phyloP scores from a whole-genome alignment of 2,888 invertebrate genomes.

The Pemphredon lugubris region DNA sequence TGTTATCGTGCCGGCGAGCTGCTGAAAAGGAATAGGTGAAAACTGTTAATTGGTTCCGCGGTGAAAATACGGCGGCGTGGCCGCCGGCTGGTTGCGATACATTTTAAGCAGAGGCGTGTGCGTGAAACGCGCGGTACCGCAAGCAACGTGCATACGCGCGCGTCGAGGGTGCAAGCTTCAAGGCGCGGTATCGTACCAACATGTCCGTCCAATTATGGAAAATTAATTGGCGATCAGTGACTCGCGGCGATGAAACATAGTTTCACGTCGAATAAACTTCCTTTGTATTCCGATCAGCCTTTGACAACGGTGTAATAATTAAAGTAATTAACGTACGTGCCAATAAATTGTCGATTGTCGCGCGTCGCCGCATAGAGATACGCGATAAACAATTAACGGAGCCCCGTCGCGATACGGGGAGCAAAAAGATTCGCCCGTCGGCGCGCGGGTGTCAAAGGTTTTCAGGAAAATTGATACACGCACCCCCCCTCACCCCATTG shows the following conservation, averaged over 20 bases:
- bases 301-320: conserved; percentile 79
- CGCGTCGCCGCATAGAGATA: conserved; percentile 33
- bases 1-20: conserved; percentile 43
- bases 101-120: conserved; percentile 51
- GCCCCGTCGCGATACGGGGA: too few relatives aligned
- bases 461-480: too few relatives aligned
- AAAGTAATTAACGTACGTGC: conserved; percentile 77
- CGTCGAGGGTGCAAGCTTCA: conserved; percentile 47
- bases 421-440: too few relatives aligned
- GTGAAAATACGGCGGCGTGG: conserved; percentile 67
- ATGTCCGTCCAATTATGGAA: conserved; percentile 80
- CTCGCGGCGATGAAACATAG: conserved; percentile 72
- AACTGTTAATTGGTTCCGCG: conserved; percentile 76
- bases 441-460: too few relatives aligned
- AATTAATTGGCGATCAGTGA: conserved; percentile 80
- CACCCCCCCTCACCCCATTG: too few relatives aligned
- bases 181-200: conserved; percentile 60
- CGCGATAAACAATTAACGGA: conserved; percentile 49
- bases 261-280: conserved; percentile 73
- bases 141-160: background rate
- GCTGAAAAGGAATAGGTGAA: conserved; percentile 72
- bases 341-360: conserved; percentile 71
- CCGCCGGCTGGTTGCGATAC: conserved; percentile 54
- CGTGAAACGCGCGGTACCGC: background rate
- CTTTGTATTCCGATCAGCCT: conserved; percentile 77